These are phyloP conservation scores for Sander lucioperca DNA, from an alignment of 2,113 vertebrate species.

Conservation along the genomic window DNA sequence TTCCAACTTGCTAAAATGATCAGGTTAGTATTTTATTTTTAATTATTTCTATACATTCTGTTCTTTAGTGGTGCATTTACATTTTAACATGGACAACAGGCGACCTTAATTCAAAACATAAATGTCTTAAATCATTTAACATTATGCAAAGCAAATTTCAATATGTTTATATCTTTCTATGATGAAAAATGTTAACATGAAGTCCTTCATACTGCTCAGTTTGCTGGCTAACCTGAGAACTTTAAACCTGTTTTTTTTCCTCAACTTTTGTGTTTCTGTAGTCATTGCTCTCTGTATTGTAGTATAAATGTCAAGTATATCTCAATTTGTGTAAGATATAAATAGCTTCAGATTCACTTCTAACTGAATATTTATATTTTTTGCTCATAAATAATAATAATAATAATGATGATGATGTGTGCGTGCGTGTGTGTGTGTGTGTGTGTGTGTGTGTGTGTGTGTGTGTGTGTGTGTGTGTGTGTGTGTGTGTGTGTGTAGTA, in stretches of 20 bases:
- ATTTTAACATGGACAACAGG: background rate
- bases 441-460: background rate
- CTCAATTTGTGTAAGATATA: too few relatives aligned
- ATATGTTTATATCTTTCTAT: too few relatives aligned
- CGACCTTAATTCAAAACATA: background rate
- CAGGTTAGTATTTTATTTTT: conserved; percentile 59
- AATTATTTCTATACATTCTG: background rate
- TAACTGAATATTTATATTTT: too few relatives aligned
- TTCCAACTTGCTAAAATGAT: conserved; percentile 69
- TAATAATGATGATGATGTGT: too few relatives aligned
- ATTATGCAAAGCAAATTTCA: too few relatives aligned
- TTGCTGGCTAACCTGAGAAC: background rate
- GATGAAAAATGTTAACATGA: too few relatives aligned
- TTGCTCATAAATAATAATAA: too few relatives aligned
- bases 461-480: background rate
- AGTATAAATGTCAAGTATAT: too few relatives aligned
- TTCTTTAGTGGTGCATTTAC: background rate
- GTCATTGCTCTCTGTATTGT: too few relatives aligned
- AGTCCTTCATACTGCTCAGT: too few relatives aligned
- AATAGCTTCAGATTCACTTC: too few relatives aligned
- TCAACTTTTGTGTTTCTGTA: background rate
- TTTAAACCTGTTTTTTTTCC: background rate
- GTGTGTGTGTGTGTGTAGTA: conserved; percentile 49
- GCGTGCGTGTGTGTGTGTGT: background rate
- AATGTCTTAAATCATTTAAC: too few relatives aligned